phyloP scores from a whole-genome alignment of 2,797 vertebrate genomes.

The Zalophus californianus region DNA sequence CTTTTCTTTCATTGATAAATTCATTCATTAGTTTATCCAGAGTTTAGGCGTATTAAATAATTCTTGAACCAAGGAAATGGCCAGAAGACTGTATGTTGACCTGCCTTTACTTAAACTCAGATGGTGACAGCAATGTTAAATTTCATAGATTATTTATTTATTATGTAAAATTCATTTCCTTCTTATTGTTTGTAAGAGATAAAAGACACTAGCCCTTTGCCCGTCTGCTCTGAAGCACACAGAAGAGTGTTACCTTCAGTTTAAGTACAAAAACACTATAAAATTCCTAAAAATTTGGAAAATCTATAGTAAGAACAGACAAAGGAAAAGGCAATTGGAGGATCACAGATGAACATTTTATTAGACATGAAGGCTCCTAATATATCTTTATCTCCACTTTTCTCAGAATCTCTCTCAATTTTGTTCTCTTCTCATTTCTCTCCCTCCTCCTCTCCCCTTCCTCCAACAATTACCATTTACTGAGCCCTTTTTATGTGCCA shows the following conservation, averaged over 20 bases:
- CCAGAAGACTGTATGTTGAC: background rate
- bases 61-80: constrained; percentile 29
- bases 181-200: background rate
- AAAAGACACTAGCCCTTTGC: background rate
- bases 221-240: background rate
- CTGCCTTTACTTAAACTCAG: background rate
- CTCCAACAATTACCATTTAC: background rate
- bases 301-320: background rate
- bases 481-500: background rate
- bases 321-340: background rate
- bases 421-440: background rate
- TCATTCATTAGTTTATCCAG: constrained; percentile 23
- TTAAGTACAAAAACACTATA: background rate
- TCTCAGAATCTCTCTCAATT: background rate
- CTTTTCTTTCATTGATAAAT: background rate
- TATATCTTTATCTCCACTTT: background rate
- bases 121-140: background rate
- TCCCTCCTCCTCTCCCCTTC: background rate
- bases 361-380: background rate
- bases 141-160: background rate
- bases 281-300: background rate
- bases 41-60: background rate
- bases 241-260: background rate
- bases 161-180: background rate
- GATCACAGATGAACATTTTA: background rate